Conservation (phyloP, 2,888 invertebrate genomes). For the Atethmia centrago region DNA sequence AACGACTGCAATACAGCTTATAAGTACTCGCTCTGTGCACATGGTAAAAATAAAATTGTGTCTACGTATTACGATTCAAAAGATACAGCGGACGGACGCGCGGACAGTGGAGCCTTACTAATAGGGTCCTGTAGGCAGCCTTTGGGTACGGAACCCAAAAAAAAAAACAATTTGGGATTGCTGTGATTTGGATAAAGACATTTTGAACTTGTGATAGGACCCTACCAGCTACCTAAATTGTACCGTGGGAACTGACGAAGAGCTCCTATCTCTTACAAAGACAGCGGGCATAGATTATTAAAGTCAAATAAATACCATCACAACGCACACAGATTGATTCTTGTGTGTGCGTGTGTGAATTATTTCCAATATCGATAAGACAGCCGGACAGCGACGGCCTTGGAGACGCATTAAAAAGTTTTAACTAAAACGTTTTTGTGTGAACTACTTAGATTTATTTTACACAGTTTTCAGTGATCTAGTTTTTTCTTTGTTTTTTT, state of each 20-base stretch:
- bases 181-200: no score
- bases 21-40: no score
- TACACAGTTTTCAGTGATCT: background rate
- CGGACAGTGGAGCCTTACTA: no score
- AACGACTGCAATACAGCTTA: no score
- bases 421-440: background rate
- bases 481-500: background rate
- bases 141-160: no score
- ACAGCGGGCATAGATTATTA: constrained; percentile 11
- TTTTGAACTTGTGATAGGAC: background rate
- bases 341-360: constrained; percentile 19
- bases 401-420: constrained; percentile 31
- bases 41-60: no score
- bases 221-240: background rate
- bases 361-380: constrained; percentile 59
- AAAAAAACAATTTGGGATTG: no score
- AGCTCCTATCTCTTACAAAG: constrained; percentile 2
- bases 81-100: no score
- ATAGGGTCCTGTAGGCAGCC: no score
- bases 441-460: background rate
- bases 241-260: constrained; percentile 19
- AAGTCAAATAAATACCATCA: constrained; percentile 38
- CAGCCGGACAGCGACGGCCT: constrained; percentile 26
- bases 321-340: constrained; percentile 18
- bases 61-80: no score